These are phyloP conservation scores for Illadopsis cleaveri DNA, from an alignment of 2,113 vertebrate genomes.

Conservation along the genomic window DNA sequence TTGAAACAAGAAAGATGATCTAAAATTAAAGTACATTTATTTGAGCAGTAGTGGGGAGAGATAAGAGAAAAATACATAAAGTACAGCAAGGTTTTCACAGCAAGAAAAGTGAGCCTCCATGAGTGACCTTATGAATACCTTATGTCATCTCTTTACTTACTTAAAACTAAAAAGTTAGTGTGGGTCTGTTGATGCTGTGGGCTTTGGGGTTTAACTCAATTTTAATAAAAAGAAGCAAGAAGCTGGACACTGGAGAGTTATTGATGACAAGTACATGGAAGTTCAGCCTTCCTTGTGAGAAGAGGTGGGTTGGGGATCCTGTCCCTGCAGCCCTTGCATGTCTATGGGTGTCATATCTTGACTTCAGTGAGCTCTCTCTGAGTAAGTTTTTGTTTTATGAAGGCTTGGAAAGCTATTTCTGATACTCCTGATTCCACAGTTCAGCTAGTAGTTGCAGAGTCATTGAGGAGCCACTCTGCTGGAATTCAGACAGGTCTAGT, in stretches of 20 bases:
- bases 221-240: neutral
- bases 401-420: neutral
- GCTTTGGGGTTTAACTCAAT: neutral
- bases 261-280: neutral
- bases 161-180: conserved; percentile 20
- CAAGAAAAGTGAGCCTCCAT: neutral
- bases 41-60: neutral
- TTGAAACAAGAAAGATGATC: neutral
- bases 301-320: neutral
- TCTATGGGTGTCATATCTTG: neutral
- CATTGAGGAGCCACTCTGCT: neutral
- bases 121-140: conserved; percentile 22
- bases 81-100: neutral
- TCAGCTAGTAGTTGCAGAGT: neutral
- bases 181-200: neutral
- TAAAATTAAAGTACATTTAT: conserved; percentile 13
- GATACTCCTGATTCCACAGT: neutral
- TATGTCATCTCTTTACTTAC: conserved; percentile 17
- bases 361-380: neutral
- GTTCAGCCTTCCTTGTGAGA: neutral
- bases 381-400: neutral
- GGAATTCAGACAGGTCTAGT: neutral
- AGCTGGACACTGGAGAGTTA: neutral
- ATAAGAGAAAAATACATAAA: conserved; percentile 36
- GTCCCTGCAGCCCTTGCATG: neutral